These are phyloP conservation scores for Pyrocoelia pectoralis DNA, from an alignment of 2,888 invertebrate genomes.

Conservation along the genomic window DNA sequence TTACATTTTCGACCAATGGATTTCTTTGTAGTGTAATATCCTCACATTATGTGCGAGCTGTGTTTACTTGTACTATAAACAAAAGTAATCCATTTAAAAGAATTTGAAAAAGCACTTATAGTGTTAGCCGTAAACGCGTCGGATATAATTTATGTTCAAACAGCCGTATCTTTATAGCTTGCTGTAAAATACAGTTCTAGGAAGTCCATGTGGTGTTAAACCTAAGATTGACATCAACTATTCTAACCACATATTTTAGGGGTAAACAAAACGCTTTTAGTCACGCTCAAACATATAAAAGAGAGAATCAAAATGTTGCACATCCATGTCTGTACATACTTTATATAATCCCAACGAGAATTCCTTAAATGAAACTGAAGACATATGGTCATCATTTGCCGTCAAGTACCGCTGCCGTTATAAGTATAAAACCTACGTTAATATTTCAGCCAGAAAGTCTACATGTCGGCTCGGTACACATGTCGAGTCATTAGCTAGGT, in stretches of 20 bases:
- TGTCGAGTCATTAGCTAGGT: conserved; percentile 57
- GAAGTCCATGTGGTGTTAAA: conserved; percentile 58
- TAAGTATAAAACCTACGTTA: conserved; percentile 50
- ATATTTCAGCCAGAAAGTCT: conserved; percentile 54
- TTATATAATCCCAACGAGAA: conserved; percentile 17
- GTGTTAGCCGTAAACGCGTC: conserved; percentile 52
- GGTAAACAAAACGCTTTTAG: conserved; percentile 54
- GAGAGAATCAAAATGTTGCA: conserved; percentile 14
- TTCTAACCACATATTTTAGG: conserved; percentile 51
- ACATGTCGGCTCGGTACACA: conserved; percentile 53
- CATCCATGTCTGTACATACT: background rate
- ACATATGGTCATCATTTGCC: conserved; percentile 38
- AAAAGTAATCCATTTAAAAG: conserved; percentile 51
- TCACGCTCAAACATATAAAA: conserved; percentile 46
- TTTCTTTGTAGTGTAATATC: no score
- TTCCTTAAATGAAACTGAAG: conserved; percentile 35
- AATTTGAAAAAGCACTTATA: conserved; percentile 56
- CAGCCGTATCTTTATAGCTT: conserved; percentile 56
- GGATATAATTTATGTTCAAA: conserved; percentile 56
- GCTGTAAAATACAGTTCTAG: conserved; percentile 55
- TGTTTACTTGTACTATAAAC: conserved; percentile 29
- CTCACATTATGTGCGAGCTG: conserved; percentile 17
- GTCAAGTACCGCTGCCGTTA: conserved; percentile 45
- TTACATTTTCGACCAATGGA: no score
- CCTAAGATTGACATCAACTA: conserved; percentile 55